phyloP scores from a whole-genome alignment of 1,140 invertebrate genomes.

The Sycophaga agraensis region DNA sequence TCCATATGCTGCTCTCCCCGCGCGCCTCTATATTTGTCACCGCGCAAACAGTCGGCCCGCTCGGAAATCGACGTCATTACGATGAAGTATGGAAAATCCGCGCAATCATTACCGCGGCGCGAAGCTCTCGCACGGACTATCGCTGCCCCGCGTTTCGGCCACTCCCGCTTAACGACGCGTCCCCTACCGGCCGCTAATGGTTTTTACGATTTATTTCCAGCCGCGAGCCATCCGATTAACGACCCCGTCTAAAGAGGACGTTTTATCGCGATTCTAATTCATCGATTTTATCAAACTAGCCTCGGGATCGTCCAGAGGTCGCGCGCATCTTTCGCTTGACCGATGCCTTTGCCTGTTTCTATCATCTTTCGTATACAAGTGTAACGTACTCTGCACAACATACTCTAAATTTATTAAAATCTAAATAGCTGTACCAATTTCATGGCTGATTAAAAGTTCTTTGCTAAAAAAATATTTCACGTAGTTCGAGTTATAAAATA shows the following conservation, averaged over 20 bases:
- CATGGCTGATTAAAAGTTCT: too few species aligned
- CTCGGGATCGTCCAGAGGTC: too few species aligned
- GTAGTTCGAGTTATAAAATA: too few species aligned
- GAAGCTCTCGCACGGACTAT: too few species aligned
- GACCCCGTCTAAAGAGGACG: not conserved
- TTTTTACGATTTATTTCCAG: slow-evolving; percentile 24
- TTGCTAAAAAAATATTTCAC: too few species aligned
- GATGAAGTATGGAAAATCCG: slow-evolving; percentile 25
- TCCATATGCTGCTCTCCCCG: not conserved
- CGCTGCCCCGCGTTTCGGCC: not conserved
- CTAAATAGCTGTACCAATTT: too few species aligned
- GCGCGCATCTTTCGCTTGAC: too few species aligned
- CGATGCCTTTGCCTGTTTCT: too few species aligned
- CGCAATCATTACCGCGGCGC: slow-evolving; percentile 16
- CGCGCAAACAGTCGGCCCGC: not conserved
- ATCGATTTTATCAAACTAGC: slow-evolving; percentile 21
- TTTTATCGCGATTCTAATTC: slow-evolving; percentile 20
- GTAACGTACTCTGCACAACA: too few species aligned
- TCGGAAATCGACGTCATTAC: slow-evolving; percentile 25
- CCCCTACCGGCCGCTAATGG: not conserved
- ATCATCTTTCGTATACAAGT: too few species aligned
- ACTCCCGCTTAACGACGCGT: slow-evolving; percentile 4
- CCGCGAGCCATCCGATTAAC: slow-evolving; percentile 10
- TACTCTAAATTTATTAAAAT: too few species aligned
- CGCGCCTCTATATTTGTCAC: slow-evolving; percentile 5